Evolutionary conservation across 1,140 invertebrate species (phyloP).

Genomic region (Aradophagus sp.): DNA sequence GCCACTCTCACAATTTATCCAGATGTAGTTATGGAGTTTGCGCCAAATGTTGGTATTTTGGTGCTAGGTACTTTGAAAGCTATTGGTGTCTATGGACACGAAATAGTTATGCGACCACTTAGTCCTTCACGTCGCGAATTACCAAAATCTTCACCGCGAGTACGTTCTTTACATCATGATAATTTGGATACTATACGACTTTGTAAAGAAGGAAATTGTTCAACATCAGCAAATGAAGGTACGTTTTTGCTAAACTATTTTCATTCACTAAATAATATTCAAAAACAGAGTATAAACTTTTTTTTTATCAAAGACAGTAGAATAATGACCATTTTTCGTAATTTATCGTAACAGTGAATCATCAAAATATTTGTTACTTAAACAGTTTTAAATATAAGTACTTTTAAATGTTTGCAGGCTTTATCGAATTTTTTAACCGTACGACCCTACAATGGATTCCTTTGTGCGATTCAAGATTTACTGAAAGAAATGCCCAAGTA

Average conservation of each 20-base stretch:
- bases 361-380: too few relatives aligned
- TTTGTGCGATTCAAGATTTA: constrained; percentile 96
- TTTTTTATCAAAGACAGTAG: too few relatives aligned
- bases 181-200: constrained; percentile 79
- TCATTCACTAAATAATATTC: too few relatives aligned
- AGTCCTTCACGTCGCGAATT: constrained; percentile 25
- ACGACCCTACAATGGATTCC: constrained; percentile 98
- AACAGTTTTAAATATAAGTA: too few relatives aligned
- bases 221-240: constrained; percentile 79
- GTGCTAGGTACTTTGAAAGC: constrained; percentile 95
- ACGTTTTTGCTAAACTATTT: too few relatives aligned
- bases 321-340: too few relatives aligned
- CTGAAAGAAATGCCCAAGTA: constrained; percentile 94
- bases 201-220: constrained; percentile 84
- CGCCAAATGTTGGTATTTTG: constrained; percentile 96
- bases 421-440: constrained; percentile 95
- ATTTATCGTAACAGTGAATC: too few relatives aligned
- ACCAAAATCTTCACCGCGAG: constrained; percentile 25
- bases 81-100: constrained; percentile 83
- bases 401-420: constrained; percentile 70
- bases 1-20: constrained; percentile 89
- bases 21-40: constrained; percentile 95
- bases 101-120: constrained; percentile 89
- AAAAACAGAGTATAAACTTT: too few relatives aligned
- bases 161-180: constrained; percentile 30